Conservation (phyloP, 2,888 invertebrate genomes). For the Dicroscelio sp. region DNA sequence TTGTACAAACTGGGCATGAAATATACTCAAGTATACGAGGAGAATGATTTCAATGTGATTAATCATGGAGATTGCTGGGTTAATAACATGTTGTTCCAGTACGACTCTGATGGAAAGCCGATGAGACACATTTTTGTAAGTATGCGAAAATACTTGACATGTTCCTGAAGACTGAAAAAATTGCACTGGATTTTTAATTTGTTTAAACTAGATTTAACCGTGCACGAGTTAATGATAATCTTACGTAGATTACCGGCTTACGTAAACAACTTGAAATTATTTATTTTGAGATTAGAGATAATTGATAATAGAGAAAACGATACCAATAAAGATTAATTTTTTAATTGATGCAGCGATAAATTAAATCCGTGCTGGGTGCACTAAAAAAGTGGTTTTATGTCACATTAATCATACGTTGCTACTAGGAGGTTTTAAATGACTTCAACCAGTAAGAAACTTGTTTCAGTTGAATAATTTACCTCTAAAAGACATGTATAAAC, state of each 20-base stretch:
- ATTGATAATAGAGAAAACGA: not conserved
- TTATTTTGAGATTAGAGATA: slow-evolving; percentile 24
- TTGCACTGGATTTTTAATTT: not conserved
- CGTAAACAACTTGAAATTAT: slow-evolving; percentile 38
- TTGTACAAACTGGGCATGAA: not conserved
- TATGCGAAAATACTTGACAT: no score
- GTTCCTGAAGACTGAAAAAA: no score
- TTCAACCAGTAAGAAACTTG: no score
- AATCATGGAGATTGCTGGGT: slow-evolving; percentile 90
- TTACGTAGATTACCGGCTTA: not conserved
- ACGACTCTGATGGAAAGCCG: slow-evolving; percentile 86
- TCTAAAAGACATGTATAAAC: no score
- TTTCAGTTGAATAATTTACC: no score
- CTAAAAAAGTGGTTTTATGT: no score
- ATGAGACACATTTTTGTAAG: slow-evolving; percentile 89
- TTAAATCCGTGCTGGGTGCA: no score
- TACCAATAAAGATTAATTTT: not conserved
- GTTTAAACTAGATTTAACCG: slow-evolving; percentile 12
- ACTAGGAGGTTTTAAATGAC: no score
- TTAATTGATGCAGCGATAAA: not conserved
- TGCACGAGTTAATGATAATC: not conserved
- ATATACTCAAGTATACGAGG: not conserved
- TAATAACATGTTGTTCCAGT: slow-evolving; percentile 90
- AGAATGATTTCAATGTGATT: slow-evolving; percentile 88
- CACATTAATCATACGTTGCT: no score